Conservation (phyloP, 1,140 invertebrate genomes). For the Teleopsis dalmanni region DNA sequence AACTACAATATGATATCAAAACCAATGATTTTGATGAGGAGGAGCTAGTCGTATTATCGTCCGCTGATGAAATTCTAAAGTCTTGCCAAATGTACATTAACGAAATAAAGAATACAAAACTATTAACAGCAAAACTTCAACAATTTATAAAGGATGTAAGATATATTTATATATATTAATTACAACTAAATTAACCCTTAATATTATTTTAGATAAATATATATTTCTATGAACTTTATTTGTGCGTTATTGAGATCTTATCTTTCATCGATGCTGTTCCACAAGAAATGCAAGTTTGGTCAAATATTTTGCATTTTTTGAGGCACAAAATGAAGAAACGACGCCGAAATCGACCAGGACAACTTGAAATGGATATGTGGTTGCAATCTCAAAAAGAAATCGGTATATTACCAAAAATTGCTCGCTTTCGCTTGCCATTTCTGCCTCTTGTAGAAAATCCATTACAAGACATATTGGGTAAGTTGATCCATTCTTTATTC, state of each 20-base stretch:
- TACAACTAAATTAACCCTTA: not conserved
- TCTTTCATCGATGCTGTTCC: constrained; percentile 29
- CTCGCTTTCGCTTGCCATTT: constrained; percentile 38
- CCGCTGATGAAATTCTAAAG: constrained; percentile 26
- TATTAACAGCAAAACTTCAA: constrained; percentile 26
- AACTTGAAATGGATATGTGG: constrained; percentile 39
- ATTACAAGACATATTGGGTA: constrained; percentile 35
- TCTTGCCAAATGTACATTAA: constrained; percentile 37
- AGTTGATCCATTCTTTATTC: not conserved
- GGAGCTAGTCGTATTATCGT: constrained; percentile 31
- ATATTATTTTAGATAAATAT: constrained; percentile 29
- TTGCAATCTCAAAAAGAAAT: constrained; percentile 32
- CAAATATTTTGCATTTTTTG: constrained; percentile 34
- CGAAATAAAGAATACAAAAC: constrained; percentile 32
- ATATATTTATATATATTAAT: not conserved
- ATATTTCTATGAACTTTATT: constrained; percentile 41
- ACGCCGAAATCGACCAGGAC: constrained; percentile 29
- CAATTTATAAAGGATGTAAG: constrained; percentile 29
- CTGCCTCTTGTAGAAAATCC: constrained; percentile 35
- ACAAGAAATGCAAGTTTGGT: constrained; percentile 37
- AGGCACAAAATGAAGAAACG: constrained; percentile 37
- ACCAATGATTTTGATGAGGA: constrained; percentile 35
- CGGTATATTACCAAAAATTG: constrained; percentile 35
- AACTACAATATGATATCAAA: constrained; percentile 34
- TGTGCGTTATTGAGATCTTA: constrained; percentile 38